Percentiles rank a stretch among this genome's conserved stretches.
Evolutionary conservation across 2,888 invertebrate genomes (phyloP).

Genomic region (Eledona agricola): DNA sequence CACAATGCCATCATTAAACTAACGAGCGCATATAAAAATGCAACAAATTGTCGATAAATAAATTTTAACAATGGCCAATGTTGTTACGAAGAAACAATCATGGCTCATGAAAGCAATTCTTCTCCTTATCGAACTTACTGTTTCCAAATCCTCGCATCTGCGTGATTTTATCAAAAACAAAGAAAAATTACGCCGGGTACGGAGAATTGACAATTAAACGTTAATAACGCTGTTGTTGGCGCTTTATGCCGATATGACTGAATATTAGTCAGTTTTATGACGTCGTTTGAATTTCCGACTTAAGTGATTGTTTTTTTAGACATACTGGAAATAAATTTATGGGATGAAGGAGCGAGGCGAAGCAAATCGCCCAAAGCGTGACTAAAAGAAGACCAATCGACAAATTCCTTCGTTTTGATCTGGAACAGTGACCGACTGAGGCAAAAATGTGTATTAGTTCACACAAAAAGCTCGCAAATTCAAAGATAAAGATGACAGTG

Average conservation of each 20-base stretch:
- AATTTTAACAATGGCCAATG: slow-evolving; percentile 34
- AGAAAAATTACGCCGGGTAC: slow-evolving; percentile 6
- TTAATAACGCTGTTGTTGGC: slow-evolving; percentile 18
- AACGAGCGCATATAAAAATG: slow-evolving; percentile 31
- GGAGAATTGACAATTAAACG: slow-evolving; percentile 30
- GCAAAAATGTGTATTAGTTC: no score
- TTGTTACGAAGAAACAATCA: slow-evolving; percentile 35
- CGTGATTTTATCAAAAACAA: slow-evolving; percentile 27
- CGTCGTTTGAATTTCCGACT: slow-evolving; percentile 13
- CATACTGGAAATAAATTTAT: no score
- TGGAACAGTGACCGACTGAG: no score
- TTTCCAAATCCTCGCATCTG: slow-evolving; percentile 24
- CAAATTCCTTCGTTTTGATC: no score
- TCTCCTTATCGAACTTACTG: slow-evolving; percentile 33
- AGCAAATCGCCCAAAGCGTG: no score
- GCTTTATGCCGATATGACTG: slow-evolving; percentile 17
- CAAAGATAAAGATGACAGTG: no score
- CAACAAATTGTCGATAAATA: slow-evolving; percentile 38
- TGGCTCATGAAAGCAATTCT: slow-evolving; percentile 11
- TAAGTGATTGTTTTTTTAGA: slow-evolving; percentile 8
- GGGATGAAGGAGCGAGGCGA: no score
- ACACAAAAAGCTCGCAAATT: no score
- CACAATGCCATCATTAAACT: slow-evolving; percentile 37
- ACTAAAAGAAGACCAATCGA: no score
- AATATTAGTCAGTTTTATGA: slow-evolving; percentile 27